These are phyloP conservation scores for Neocrepidodera transversa DNA, from an alignment of 2,888 invertebrate species.

Conservation along the genomic window DNA sequence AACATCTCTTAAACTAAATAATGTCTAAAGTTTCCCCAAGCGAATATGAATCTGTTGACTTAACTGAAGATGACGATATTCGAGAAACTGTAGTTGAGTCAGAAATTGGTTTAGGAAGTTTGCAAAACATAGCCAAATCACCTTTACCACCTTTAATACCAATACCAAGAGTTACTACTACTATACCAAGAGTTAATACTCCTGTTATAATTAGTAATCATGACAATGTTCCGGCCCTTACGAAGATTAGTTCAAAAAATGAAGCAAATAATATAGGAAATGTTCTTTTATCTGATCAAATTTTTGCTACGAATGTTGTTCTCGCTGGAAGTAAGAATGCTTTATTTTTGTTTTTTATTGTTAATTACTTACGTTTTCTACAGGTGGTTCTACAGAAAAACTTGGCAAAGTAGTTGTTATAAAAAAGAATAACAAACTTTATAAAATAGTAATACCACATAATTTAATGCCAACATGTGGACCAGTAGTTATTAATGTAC, in stretches of 20 bases:
- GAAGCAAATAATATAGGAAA: conserved; percentile 2
- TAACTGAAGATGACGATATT: conserved; percentile 36
- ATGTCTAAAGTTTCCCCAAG: neutral
- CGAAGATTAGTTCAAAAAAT: conserved; percentile 3
- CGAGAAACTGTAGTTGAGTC: conserved; percentile 13
- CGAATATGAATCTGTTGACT: conserved; percentile 25
- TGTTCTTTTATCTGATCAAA: neutral
- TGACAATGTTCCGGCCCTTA: conserved; percentile 13
- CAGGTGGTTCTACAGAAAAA: too few species aligned
- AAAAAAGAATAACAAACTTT: conserved; percentile 32
- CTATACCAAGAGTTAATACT: neutral
- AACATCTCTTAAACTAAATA: neutral
- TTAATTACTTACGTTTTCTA: too few species aligned
- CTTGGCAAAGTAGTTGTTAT: conserved; percentile 32
- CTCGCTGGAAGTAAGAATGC: neutral
- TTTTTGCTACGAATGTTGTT: neutral
- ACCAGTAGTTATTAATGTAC: conserved; percentile 39
- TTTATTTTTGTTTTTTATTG: neutral
- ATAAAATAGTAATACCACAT: conserved; percentile 38
- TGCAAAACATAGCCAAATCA: neutral
- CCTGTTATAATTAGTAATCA: neutral
- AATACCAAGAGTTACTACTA: too few species aligned
- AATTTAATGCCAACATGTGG: conserved; percentile 37
- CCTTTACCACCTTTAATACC: conserved; percentile 15
- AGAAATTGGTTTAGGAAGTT: neutral